Evolutionary conservation across 2,888 invertebrate species (phyloP).

Genomic region (Caenorhabditis sulstoni): DNA sequence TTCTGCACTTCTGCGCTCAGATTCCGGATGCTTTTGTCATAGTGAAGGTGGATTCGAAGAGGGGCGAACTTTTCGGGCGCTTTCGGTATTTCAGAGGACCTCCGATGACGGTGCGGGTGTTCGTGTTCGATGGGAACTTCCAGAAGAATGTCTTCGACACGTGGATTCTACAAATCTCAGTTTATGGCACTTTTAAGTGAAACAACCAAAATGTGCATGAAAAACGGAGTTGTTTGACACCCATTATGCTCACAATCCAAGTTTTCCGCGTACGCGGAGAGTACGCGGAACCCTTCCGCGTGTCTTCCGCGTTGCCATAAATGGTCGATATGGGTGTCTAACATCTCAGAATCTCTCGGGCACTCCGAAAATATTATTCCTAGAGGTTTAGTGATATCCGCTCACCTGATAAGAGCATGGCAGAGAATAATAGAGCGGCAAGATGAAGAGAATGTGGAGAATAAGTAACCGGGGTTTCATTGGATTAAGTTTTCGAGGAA

Average conservation of each 20-base stretch:
- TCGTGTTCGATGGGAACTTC: constrained; percentile 65
- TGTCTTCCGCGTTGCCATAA: no score
- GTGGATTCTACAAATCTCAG: constrained; percentile 65
- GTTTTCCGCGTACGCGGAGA: constrained; percentile 6
- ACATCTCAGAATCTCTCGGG: not conserved
- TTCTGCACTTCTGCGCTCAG: constrained; percentile 62
- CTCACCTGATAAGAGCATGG: constrained; percentile 67
- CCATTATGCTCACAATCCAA: not conserved
- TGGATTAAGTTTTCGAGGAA: not conserved
- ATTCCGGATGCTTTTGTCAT: constrained; percentile 65
- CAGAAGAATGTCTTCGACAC: constrained; percentile 67
- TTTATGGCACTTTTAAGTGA: no score
- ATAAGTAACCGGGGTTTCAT: constrained; percentile 57
- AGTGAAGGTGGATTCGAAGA: constrained; percentile 69
- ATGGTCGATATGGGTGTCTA: not conserved
- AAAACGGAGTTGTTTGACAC: not conserved
- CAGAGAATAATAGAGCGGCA: constrained; percentile 8
- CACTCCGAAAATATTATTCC: not conserved
- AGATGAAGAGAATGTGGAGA: constrained; percentile 13
- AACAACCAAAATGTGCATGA: not conserved
- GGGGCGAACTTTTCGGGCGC: constrained; percentile 52
- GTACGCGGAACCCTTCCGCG: no score
- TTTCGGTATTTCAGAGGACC: constrained; percentile 9
- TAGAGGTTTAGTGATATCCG: not conserved
- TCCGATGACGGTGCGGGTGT: constrained; percentile 23